These are phyloP conservation scores for Tetragonisca angustula DNA, from an alignment of 2,888 invertebrate species.

Conservation along the genomic window DNA sequence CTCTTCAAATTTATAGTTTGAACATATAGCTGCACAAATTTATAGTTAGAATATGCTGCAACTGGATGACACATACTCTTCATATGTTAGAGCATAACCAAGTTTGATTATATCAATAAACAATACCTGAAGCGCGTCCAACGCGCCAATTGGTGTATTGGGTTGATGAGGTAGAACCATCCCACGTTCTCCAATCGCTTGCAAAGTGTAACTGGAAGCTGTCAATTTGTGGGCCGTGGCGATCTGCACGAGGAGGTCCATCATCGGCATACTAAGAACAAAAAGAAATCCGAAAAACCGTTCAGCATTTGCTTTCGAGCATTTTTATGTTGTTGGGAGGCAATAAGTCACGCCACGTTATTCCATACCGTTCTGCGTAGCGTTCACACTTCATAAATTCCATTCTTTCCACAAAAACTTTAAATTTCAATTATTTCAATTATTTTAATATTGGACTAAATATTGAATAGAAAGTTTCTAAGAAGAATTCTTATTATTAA, in stretches of 20 bases:
- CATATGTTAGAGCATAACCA: too few relatives aligned
- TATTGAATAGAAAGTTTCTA: too few relatives aligned
- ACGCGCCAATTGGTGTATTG: slow-evolving; percentile 89
- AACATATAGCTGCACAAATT: too few relatives aligned
- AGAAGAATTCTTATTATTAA: too few relatives aligned
- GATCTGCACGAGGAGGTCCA: slow-evolving; percentile 90
- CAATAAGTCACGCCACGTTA: background rate
- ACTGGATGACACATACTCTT: too few relatives aligned
- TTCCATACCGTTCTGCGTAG: background rate
- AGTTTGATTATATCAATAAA: too few relatives aligned
- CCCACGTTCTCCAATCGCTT: slow-evolving; percentile 87
- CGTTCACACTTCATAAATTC: background rate
- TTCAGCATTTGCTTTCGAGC: background rate
- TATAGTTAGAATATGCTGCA: too few relatives aligned
- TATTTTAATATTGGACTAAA: too few relatives aligned
- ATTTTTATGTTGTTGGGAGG: background rate
- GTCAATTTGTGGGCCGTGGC: slow-evolving; percentile 89
- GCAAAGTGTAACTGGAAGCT: slow-evolving; percentile 88
- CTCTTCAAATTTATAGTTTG: too few relatives aligned
- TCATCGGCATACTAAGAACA: slow-evolving; percentile 89
- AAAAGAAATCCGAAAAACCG: background rate
- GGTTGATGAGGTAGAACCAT: slow-evolving; percentile 89
- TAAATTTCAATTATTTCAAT: too few relatives aligned
- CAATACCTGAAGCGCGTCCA: slow-evolving; percentile 84
- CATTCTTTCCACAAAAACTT: background rate